phyloP scores from a whole-genome alignment of 2,888 invertebrate species.

The Tupiocoris notatus region DNA sequence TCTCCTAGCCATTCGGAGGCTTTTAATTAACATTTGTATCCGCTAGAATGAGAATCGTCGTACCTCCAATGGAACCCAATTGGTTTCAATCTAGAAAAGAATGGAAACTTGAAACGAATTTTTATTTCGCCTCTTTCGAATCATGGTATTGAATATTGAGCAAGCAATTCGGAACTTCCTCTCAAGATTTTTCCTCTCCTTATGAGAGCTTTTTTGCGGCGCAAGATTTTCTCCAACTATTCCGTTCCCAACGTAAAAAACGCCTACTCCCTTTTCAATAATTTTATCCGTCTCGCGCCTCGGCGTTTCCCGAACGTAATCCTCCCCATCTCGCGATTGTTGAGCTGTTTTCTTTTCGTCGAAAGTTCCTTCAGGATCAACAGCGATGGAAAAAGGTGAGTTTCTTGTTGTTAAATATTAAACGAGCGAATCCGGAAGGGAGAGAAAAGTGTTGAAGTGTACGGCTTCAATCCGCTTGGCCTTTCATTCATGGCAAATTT shows the following conservation, averaged over 20 bases:
- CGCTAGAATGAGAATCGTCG: too few relatives aligned
- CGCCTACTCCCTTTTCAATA: neutral
- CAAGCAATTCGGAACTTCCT: neutral
- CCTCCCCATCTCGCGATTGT: too few relatives aligned
- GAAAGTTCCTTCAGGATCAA: neutral
- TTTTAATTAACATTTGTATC: too few relatives aligned
- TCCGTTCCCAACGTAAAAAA: neutral
- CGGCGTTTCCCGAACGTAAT: neutral
- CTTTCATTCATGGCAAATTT: slow-evolving; percentile 10
- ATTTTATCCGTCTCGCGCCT: neutral
- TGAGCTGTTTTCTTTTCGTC: neutral
- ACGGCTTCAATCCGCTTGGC: neutral
- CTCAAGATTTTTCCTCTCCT: neutral
- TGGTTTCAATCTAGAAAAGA: too few relatives aligned
- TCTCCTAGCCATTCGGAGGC: too few relatives aligned
- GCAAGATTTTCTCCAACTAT: neutral
- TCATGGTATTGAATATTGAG: slow-evolving; percentile 9
- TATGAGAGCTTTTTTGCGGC: neutral
- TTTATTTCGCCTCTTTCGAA: neutral
- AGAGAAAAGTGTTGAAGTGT: neutral
- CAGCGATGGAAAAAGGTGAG: neutral
- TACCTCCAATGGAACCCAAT: too few relatives aligned
- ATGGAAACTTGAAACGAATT: too few relatives aligned
- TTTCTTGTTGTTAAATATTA: slow-evolving; percentile 15
- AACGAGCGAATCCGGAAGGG: neutral